A percentile compares a stretch with the other conserved stretches of the same genome.
These are phyloP conservation scores for Phrynocephalus vlangalii DNA, from an alignment of 2,797 vertebrate genomes.

Conservation along the genomic window DNA sequence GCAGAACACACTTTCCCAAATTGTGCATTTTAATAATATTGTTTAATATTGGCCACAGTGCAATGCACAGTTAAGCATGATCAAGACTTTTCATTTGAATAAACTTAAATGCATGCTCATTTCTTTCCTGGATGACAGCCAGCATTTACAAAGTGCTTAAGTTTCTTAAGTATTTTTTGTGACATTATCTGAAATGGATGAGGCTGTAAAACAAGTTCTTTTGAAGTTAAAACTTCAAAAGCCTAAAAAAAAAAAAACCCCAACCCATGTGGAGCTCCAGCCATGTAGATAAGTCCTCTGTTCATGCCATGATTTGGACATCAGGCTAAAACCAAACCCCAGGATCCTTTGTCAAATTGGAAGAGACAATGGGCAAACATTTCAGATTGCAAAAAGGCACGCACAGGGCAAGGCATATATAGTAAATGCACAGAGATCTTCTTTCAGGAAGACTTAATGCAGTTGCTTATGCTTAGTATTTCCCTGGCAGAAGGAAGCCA, in stretches of 20 bases:
- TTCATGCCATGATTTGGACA: not conserved
- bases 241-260: not conserved
- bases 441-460: not conserved
- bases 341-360: not conserved
- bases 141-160: not conserved
- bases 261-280: not conserved
- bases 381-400: not conserved
- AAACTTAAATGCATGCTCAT: not conserved
- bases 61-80: not conserved
- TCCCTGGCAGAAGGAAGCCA: not conserved
- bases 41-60: not conserved
- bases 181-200: not conserved
- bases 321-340: not conserved
- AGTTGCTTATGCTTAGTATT: not conserved
- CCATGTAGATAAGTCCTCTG: not conserved
- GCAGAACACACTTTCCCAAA: not conserved
- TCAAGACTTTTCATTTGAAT: slow-evolving; percentile 9
- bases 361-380: not conserved
- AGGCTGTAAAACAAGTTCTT: not conserved
- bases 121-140: not conserved
- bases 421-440: not conserved
- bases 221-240: not conserved
- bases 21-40: not conserved
- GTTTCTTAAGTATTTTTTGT: slow-evolving; percentile 8
- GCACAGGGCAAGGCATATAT: too few species aligned